phyloP scores from a whole-genome alignment of 2,888 invertebrate genomes.

The Thymelicus acteon region DNA sequence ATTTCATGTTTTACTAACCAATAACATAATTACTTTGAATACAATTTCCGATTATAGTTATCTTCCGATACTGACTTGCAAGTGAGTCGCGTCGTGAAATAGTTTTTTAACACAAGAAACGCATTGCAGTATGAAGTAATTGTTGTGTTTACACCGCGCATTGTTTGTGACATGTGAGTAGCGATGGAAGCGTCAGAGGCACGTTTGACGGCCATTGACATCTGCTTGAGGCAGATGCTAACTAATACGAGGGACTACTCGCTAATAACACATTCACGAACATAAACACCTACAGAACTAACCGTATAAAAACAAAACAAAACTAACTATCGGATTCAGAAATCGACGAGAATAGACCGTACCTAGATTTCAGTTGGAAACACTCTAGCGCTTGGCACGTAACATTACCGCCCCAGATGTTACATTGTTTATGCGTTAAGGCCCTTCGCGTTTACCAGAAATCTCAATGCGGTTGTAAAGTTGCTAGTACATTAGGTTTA shows the following conservation, averaged over 20 bases:
- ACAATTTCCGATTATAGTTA: no score
- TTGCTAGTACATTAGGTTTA: conserved; percentile 43
- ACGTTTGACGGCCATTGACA: conserved; percentile 82
- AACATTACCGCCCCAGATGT: conserved; percentile 38
- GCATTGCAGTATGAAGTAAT: conserved; percentile 14
- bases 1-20: no score
- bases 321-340: conserved; percentile 23
- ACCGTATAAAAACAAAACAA: conserved; percentile 11
- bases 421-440: conserved; percentile 38
- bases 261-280: conserved; percentile 52
- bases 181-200: conserved; percentile 49
- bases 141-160: conserved; percentile 44
- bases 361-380: conserved; percentile 22
- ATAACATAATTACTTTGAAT: no score
- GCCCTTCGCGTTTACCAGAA: conserved; percentile 39
- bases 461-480: conserved; percentile 39
- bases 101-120: neutral
- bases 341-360: conserved; percentile 28
- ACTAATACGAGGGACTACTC: conserved; percentile 46
- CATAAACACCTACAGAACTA: conserved; percentile 12
- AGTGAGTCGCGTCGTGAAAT: neutral
- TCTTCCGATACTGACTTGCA: neutral
- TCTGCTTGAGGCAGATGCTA: conserved; percentile 69
- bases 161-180: conserved; percentile 50
- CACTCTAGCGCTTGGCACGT: conserved; percentile 33